These are phyloP conservation scores for Chorisops tibialis DNA, from an alignment of 2,888 invertebrate genomes.

Conservation along the genomic window DNA sequence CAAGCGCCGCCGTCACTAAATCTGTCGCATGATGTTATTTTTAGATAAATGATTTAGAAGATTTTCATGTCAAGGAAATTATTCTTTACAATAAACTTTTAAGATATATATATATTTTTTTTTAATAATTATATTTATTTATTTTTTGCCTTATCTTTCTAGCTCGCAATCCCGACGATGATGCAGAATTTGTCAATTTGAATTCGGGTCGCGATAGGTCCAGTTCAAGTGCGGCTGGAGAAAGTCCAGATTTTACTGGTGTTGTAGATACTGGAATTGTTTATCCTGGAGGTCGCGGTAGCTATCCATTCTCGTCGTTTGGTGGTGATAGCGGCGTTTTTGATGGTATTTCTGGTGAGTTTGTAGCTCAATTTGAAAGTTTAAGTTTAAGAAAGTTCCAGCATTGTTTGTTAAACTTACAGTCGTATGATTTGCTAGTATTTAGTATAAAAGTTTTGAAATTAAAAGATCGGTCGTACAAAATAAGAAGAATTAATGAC, in stretches of 20 bases:
- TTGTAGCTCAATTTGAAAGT: too few relatives aligned
- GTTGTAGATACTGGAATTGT: slow-evolving; percentile 49
- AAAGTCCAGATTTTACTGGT: slow-evolving; percentile 45
- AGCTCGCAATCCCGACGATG: slow-evolving; percentile 30
- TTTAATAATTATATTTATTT: not conserved
- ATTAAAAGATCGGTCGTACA: too few relatives aligned
- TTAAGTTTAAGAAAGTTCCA: too few relatives aligned
- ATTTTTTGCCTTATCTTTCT: slow-evolving; percentile 12
- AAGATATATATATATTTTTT: not conserved
- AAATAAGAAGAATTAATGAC: too few relatives aligned
- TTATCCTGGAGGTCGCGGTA: slow-evolving; percentile 48
- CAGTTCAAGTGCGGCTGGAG: slow-evolving; percentile 30
- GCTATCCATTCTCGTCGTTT: slow-evolving; percentile 39
- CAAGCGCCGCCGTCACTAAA: not conserved
- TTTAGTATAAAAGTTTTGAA: too few relatives aligned
- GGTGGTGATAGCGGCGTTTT: not conserved
- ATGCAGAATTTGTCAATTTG: slow-evolving; percentile 34
- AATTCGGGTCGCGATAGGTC: slow-evolving; percentile 12
- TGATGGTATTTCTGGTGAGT: slow-evolving; percentile 5
- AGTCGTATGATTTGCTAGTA: not conserved
- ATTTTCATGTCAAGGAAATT: not conserved
- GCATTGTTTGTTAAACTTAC: not conserved
- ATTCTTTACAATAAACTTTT: too few relatives aligned
- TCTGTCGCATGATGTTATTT: slow-evolving; percentile 21
- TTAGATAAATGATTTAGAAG: slow-evolving; percentile 22